Base-by-base conservation (phyloP, 2,888 invertebrate genomes). In the Diplazon laetatorius region DNA sequence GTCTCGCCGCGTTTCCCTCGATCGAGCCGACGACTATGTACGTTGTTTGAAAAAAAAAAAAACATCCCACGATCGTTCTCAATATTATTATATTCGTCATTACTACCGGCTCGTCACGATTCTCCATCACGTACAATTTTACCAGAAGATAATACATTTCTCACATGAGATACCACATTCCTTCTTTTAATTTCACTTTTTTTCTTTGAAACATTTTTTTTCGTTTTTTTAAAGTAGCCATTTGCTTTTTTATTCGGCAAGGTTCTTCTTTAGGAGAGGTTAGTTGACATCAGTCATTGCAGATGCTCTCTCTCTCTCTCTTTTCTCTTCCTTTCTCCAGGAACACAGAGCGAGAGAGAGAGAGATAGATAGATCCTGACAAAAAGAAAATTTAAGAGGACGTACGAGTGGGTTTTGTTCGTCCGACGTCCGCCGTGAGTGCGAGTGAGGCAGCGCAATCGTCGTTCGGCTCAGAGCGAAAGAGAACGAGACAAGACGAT, bases 31-130 rank as follows among this genome's bases (percentile, higher is more conserved):
- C 37, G 55, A 68, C 42, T 76, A 60, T 12, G 44, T 59, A 60
- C 14, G 44, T 59, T 50, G 50, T 18, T 55, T 30, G 20, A 18
- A 30, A n/a, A n/a, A n/a, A n/a, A n/a, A n/a, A n/a, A n/a, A n/a
- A 68, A 68, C 68, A 25, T 68, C 68, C 68, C 68, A 68, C 68
- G 68, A 55, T 55, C 42, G 55, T 16, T 55, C 39, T 66, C 63
- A 14, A 16, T 37, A 71, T 66, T 66, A 57, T 70, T 52, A 55
- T 55, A 16, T 5, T 30, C 6, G 30, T 30, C 6, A 30, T 30
- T 30, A 20, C 57, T 14, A 71, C 55, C 48, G 22, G 62, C 46
- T 52, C 66, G 42, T 62, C 59, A 59, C 59, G 59, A 37, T 59
- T 25, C 18, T 10, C 37, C 16, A 14, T 25, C 25, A 10, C 48